Evolutionary conservation across 2,888 invertebrate species (phyloP).

Genomic region (Parascotia fuliginaria): DNA sequence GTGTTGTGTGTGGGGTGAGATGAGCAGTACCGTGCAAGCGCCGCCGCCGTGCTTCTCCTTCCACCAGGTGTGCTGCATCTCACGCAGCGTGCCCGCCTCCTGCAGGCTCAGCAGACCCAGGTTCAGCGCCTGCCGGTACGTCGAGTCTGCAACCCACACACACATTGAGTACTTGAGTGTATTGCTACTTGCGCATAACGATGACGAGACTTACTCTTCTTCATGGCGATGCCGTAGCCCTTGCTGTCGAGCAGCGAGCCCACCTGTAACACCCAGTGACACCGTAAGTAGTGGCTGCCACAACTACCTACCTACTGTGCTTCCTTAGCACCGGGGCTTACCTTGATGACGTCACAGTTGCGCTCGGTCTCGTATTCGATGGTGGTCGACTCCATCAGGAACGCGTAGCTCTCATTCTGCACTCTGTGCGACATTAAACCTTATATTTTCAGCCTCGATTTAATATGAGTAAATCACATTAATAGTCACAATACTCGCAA

Average conservation of each 20-base stretch:
- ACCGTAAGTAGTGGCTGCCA: background rate
- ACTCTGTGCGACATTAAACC: no score
- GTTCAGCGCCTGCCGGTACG: conserved; percentile 91
- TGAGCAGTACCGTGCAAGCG: conserved; percentile 85
- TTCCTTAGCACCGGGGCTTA: conserved; percentile 44
- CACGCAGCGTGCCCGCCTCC: conserved; percentile 91
- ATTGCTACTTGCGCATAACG: background rate
- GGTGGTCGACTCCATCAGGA: conserved; percentile 95
- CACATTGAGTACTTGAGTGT: background rate
- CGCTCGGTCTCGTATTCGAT: conserved; percentile 93
- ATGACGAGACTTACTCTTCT: conserved; percentile 85
- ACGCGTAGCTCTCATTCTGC: conserved; percentile 88
- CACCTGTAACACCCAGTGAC: conserved; percentile 68
- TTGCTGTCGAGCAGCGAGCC: conserved; percentile 92
- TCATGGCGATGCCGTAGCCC: conserved; percentile 95
- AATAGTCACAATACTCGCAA: no score
- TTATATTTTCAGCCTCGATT: no score
- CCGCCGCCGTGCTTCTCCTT: conserved; percentile 92
- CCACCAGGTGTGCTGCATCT: conserved; percentile 96
- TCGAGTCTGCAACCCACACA: conserved; percentile 81
- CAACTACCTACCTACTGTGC: background rate
- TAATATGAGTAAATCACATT: no score
- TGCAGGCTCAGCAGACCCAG: conserved; percentile 93
- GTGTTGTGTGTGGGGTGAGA: background rate
- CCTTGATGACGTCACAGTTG: conserved; percentile 89